Conservation (phyloP, 2,888 invertebrate genomes). For the Cyrtodaria siliqua region DNA sequence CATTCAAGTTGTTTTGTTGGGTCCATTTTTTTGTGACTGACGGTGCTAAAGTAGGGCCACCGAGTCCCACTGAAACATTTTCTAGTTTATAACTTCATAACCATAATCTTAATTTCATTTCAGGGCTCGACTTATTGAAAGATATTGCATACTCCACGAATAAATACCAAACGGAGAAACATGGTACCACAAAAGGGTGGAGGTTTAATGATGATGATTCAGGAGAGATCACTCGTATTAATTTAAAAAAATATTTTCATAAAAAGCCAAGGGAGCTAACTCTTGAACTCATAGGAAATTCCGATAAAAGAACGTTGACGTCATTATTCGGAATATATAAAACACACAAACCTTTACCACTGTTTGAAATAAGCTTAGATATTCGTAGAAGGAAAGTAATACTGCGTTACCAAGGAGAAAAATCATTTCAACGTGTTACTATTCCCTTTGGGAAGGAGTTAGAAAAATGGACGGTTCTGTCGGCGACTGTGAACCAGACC, state of each 20-base stretch:
- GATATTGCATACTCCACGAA: too few relatives aligned
- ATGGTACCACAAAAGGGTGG: constrained; percentile 55
- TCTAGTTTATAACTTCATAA: too few relatives aligned
- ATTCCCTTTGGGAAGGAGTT: constrained; percentile 66
- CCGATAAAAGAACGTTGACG: constrained; percentile 39
- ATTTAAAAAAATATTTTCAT: constrained; percentile 61
- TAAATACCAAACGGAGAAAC: too few relatives aligned
- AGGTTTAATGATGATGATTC: constrained; percentile 64
- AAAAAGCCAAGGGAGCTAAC: constrained; percentile 68
- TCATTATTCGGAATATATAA: constrained; percentile 72
- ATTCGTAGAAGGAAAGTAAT: constrained; percentile 66
- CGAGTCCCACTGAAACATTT: too few relatives aligned
- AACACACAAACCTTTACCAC: constrained; percentile 69
- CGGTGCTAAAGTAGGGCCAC: too few relatives aligned
- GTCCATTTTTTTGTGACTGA: too few relatives aligned
- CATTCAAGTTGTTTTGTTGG: too few relatives aligned
- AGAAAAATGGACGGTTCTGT: constrained; percentile 66
- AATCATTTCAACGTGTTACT: constrained; percentile 74
- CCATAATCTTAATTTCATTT: too few relatives aligned
- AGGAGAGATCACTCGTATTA: constrained; percentile 45
- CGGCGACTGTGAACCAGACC: constrained; percentile 66
- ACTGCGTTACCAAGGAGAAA: constrained; percentile 75
- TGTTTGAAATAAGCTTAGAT: constrained; percentile 73
- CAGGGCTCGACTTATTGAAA: too few relatives aligned
- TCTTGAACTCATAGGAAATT: constrained; percentile 60